Evolutionary conservation across 2,888 invertebrate species (phyloP), one percentile per base, ranked within the genome.

Genomic region (Suillia variegata): DNA sequence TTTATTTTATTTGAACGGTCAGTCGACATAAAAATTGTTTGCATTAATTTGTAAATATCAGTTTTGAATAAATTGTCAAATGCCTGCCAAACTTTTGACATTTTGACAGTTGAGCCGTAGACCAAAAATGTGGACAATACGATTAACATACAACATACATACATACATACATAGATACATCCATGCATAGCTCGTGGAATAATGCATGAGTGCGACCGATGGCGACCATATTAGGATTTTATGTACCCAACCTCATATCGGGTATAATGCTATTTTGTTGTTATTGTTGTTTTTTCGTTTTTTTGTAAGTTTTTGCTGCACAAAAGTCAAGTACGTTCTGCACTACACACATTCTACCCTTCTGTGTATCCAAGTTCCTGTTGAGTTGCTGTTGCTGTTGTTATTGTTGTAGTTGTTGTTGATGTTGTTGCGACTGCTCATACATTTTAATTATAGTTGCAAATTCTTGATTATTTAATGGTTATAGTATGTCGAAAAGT

Each of bases 311-410:
- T 38, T 38, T 38, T 38, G 13, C n/a, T 38, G 38, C 38, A n/a
- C 38, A 38, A 13, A 38, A 38, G 38, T 38, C 38, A 38, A 38
- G 38, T 38, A 38, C 10, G 38, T 38, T 38, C 38, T 38, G 45
- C 13, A 4, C 15, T 4, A 38, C 6, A 8, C 8, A 38, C n/a
- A n/a, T 38, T 38, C 15, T 38, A 8, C n/a, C n/a, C n/a, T n/a
- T n/a, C n/a, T n/a, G n/a, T n/a, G n/a, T n/a, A n/a, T n/a, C n/a
- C n/a, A n/a, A n/a, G n/a, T n/a, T n/a, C n/a, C n/a, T n/a, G n/a
- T n/a, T n/a, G n/a, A n/a, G n/a, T n/a, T n/a, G n/a, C n/a, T n/a
- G n/a, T n/a, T n/a, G n/a, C n/a, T n/a, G n/a, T n/a, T n/a, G n/a
- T n/a, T n/a, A n/a, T n/a, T n/a, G n/a, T n/a, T n/a, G n/a, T n/a